Base-by-base conservation (phyloP, 2,113 vertebrate genomes). In the Otis tarda region DNA sequence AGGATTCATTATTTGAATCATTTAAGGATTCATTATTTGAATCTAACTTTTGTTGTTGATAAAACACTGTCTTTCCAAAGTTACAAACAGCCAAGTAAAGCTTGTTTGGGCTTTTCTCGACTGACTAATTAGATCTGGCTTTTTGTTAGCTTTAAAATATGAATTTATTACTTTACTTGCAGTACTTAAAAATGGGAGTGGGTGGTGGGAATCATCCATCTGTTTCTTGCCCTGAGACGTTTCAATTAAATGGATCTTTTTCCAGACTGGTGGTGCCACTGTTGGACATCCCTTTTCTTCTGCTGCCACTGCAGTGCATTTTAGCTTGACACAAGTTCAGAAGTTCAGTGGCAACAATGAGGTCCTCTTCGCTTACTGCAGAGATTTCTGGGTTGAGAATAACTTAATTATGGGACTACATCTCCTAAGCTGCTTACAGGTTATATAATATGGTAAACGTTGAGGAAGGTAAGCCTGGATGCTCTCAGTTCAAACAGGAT, bases 251-350 rank as follows among this genome's bases (percentile, higher is more conserved):
- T 19, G 43, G 22, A 43, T 86, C 45, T 86, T 88, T n/a, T 88
- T n/a, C 18, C 56, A 75, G 52, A 24, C 24, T 20, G n/a, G 12
- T 37, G 52, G 17, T 84, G 52, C 28, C 5, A 4, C 41, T 59
- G 0, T 28, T 0, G 0, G 64, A 20, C 24, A 20, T 20, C 69
- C 67, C 11, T 67, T 63, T 18, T 41, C 43, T 43, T 78, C 30
- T 74, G n/a, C 21, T 88, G 3, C 56, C 6, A 2, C n/a, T 27
- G 15, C 37, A 25, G 22, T 13, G 28, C 11, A 12, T 74, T 92
- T 73, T n/a, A 83, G 64, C 47, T 65, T 74, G 63, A 79, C 20
- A 8, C 17, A 37, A 20, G 23, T 73, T 91, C 64, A 49, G 45
- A 63, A 76, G 37, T 37, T 85, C n/a, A 60, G 18, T 3, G 7